These are phyloP conservation scores for Melanotaenia maccullochi DNA, from an alignment of 2,797 vertebrate genomes.

Conservation along the genomic window DNA sequence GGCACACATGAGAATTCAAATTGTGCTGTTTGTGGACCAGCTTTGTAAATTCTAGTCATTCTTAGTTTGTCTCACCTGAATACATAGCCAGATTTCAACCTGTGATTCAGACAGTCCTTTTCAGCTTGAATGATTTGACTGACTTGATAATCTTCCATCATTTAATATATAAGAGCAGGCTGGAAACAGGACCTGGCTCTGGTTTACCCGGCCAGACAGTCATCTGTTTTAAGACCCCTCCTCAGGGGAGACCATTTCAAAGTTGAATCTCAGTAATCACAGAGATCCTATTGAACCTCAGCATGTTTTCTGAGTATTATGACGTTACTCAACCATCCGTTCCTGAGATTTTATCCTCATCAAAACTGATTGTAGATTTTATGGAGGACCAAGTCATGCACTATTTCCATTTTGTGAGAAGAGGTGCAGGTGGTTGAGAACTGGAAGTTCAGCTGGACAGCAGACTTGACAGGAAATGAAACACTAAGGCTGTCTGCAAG, in stretches of 20 bases:
- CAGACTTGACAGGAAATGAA: too few relatives aligned
- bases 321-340: background rate
- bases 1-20: background rate
- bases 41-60: background rate
- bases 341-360: conserved; percentile 8
- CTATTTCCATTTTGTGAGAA: too few relatives aligned
- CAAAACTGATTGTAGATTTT: background rate
- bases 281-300: conserved; percentile 16
- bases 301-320: conserved; percentile 13
- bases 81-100: conserved; percentile 11
- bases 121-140: conserved; percentile 18
- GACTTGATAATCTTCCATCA: conserved; percentile 26
- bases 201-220: background rate
- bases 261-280: conserved; percentile 22
- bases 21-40: background rate
- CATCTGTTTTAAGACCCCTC: conserved; percentile 40
- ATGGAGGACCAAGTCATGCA: too few relatives aligned
- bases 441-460: too few relatives aligned
- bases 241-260: conserved; percentile 18
- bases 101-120: conserved; percentile 45
- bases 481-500: too few relatives aligned
- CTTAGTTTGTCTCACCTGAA: background rate
- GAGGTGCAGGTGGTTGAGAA: too few relatives aligned
- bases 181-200: conserved; percentile 12
- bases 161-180: background rate